Evolutionary conservation across 2,113 vertebrate genomes (phyloP).

Genomic region (Heterotis niloticus): DNA sequence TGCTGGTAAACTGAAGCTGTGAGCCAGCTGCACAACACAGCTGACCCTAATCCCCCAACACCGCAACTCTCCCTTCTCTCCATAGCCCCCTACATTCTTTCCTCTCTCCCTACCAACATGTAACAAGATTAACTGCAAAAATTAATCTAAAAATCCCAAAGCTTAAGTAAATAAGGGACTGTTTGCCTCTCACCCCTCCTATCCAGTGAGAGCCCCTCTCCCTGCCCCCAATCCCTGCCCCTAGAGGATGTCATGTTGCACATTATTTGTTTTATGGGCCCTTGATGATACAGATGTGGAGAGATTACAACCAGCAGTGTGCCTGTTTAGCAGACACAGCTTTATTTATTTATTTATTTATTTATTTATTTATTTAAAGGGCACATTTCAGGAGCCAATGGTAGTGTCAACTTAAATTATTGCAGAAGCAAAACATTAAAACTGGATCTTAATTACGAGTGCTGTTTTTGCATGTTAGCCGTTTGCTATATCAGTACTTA

Average conservation of each 20-base stretch:
- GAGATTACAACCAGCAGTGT: background rate
- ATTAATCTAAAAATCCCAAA: conserved; percentile 53
- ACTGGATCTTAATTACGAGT: too few species aligned
- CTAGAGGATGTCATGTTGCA: background rate
- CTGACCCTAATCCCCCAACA: conserved; percentile 65
- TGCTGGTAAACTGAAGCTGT: background rate
- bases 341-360: too few species aligned
- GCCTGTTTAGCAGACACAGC: background rate
- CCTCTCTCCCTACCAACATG: conserved; percentile 35
- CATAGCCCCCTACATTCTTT: conserved; percentile 31
- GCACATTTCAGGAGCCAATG: too few species aligned
- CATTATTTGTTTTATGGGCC: background rate
- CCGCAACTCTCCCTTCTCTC: conserved; percentile 39
- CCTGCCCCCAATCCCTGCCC: background rate
- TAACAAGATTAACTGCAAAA: conserved; percentile 54
- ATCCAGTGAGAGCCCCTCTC: background rate
- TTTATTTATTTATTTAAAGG: too few species aligned
- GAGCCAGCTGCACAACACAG: conserved; percentile 61
- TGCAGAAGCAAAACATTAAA: too few species aligned
- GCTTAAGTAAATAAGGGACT: conserved; percentile 40
- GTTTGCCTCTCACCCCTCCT: conserved; percentile 19
- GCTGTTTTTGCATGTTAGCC: too few species aligned
- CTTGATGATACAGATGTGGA: background rate
- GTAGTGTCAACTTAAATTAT: too few species aligned
- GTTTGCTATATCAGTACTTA: too few species aligned